Evolutionary conservation across 1,140 invertebrate genomes (phyloP).

Genomic region (Pectinophora gossypiella): DNA sequence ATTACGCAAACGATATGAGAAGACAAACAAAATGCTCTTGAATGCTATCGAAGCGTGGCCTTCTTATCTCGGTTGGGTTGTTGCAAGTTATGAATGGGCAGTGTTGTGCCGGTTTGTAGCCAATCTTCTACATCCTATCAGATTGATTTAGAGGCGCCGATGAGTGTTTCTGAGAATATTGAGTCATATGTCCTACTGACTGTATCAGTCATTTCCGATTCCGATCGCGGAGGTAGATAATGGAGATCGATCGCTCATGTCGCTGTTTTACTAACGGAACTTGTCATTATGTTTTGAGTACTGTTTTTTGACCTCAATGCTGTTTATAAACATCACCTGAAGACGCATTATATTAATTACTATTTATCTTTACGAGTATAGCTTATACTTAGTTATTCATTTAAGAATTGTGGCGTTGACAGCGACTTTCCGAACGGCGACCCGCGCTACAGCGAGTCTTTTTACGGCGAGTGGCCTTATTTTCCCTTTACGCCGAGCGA

Average conservation of each 20-base stretch:
- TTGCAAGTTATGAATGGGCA: constrained; percentile 53
- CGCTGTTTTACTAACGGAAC: background rate
- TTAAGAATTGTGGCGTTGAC: no score
- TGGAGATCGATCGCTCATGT: background rate
- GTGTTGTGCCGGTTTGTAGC: no score
- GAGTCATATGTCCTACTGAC: constrained; percentile 33
- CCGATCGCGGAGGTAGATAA: constrained; percentile 17
- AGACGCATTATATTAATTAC: no score
- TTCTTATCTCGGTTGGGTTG: constrained; percentile 36
- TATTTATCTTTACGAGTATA: no score
- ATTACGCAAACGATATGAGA: constrained; percentile 37
- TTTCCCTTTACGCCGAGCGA: no score
- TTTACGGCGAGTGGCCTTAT: no score
- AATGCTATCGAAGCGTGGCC: constrained; percentile 18
- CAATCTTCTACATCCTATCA: constrained; percentile 28
- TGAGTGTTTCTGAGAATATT: constrained; percentile 45
- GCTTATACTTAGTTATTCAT: no score
- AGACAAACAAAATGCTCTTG: constrained; percentile 23
- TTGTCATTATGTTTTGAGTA: background rate
- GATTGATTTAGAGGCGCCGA: constrained; percentile 33
- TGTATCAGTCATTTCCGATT: constrained; percentile 39
- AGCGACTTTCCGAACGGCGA: no score
- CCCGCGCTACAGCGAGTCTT: no score
- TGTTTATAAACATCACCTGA: no score
- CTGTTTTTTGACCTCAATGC: background rate